Evolutionary conservation across 2,888 invertebrate species (phyloP), one percentile per base, ranked within the genome.

Genomic region (Pandemis cinnamomeana): DNA sequence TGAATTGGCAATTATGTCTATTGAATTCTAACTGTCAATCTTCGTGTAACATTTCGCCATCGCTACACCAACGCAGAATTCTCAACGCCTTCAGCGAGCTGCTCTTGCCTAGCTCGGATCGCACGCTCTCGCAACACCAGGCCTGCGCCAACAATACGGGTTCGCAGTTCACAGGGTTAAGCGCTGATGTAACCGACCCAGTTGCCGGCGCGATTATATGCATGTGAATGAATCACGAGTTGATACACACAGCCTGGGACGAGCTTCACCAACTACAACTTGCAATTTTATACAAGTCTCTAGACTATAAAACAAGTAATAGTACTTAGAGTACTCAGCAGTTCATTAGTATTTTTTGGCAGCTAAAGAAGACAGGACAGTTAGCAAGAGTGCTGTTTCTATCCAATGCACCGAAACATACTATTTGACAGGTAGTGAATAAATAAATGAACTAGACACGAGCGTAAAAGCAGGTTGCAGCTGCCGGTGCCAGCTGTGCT

Each of bases 111-210:
- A 20, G 53, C 13, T 20, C 15, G 53, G 53, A 7, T 55, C 53
- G 13, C 53, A 55, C 36, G 60, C 10, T 60, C 60, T 41, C 42
- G 61, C 61, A 61, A 42, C 7, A 13, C 8, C 48, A 15, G 8
- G 44, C 44, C 66, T 41, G 41, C 53, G 36, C 67, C 67, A 67
- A 67, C 51, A 67, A 67, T 67, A 53, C 42, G 44, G 20, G 63
- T 66, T 64, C 67, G 67, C 67, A 58, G 58, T 68, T 68, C 67
- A 58, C 67, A 58, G 67, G 67, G 67, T 68, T 68, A 68, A 46
- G 44, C 64, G 64, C 67, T 68, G 67, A 68, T 44, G 67, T 48
- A 68, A 68, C 58, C 67, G 44, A 68, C 67, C 67, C 67, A 68
- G 67, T 58, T 68, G 67, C 42, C 67, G 67, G 20, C 55, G 58